Percentiles rank a stretch among this genome's conserved stretches.
These are phyloP conservation scores for Diceros bicornis DNA, from an alignment of 2,797 vertebrate genomes.

Conservation along the genomic window DNA sequence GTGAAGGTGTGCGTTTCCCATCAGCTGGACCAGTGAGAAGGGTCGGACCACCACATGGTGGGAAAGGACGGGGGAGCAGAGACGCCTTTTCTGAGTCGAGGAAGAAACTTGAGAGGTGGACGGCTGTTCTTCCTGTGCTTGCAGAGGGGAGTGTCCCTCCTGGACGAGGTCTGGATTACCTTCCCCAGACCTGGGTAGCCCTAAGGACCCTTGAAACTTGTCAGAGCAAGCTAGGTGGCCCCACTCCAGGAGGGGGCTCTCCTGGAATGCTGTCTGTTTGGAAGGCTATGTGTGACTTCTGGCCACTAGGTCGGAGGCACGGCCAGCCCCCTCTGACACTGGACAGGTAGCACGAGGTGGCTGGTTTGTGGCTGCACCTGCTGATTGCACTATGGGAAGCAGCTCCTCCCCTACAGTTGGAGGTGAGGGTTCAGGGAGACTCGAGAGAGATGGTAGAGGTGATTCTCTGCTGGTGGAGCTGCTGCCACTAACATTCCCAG, in stretches of 20 bases:
- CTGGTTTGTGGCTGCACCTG: too few species aligned
- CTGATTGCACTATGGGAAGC: neutral
- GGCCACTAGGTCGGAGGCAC: neutral
- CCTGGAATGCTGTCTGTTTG: neutral
- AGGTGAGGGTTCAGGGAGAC: neutral
- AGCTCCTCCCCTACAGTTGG: too few species aligned
- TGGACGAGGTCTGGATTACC: neutral
- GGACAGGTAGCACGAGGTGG: neutral
- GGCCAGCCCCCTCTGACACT: neutral
- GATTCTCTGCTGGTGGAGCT: neutral
- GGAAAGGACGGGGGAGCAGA: rapidly evolving
- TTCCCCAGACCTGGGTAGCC: neutral
- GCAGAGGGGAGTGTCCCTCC: neutral
- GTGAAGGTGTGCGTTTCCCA: neutral
- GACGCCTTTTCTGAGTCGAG: neutral
- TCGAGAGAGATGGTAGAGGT: neutral
- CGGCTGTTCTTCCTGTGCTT: neutral
- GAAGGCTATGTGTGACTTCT: too few species aligned
- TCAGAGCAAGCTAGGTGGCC: neutral
- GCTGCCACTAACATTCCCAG: too few species aligned
- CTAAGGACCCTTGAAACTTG: neutral
- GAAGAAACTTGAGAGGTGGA: too few species aligned
- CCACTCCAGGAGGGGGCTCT: too few species aligned
- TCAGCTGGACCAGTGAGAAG: neutral
- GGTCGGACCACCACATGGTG: neutral